Conservation (phyloP, 2,888 invertebrate genomes). For the Portevinia maculata region DNA sequence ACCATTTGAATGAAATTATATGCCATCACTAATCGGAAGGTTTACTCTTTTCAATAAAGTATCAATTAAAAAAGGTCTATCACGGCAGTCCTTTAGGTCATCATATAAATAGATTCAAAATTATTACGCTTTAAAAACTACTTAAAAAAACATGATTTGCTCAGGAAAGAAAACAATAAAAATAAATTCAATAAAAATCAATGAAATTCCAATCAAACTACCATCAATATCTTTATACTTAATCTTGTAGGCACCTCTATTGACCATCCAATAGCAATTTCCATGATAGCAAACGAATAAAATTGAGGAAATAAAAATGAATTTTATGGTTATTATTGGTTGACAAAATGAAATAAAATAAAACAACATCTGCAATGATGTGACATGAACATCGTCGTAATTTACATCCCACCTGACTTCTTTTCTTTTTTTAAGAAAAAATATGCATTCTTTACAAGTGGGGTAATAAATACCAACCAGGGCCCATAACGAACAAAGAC, state of each 20-base stretch:
- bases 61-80: too few species aligned
- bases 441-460: conserved; percentile 26
- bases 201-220: conserved; percentile 48
- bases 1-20: too few species aligned
- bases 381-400: conserved; percentile 54
- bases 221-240: conserved; percentile 15
- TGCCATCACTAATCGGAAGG: too few species aligned
- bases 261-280: conserved; percentile 14
- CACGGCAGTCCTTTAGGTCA: too few species aligned
- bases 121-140: too few species aligned
- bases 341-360: conserved; percentile 22
- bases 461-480: conserved; percentile 33
- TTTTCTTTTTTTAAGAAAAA: conserved; percentile 30
- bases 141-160: too few species aligned
- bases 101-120: too few species aligned
- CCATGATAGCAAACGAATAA: conserved; percentile 21
- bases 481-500: conserved; percentile 1
- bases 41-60: too few species aligned
- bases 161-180: neutral
- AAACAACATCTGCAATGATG: conserved; percentile 54
- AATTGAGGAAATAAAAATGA: conserved; percentile 43
- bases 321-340: conserved; percentile 36
- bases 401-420: conserved; percentile 66
- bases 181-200: conserved; percentile 11
- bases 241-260: conserved; percentile 20